Evolutionary conservation across 2,797 vertebrate genomes (phyloP), one percentile per base, ranked within the genome.

Genomic region (Ctenochaetus hawaiiensis): DNA sequence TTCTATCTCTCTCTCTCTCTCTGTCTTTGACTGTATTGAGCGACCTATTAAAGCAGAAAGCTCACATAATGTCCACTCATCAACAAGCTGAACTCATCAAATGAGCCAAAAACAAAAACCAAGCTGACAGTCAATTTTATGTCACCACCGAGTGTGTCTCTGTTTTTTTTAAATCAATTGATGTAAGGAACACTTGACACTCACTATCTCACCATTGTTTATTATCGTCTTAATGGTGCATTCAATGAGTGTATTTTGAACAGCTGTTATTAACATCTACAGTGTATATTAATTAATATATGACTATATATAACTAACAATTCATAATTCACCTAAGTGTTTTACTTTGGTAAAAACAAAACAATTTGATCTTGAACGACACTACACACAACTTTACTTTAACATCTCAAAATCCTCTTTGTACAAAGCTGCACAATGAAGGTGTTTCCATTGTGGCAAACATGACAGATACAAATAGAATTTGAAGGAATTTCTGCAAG

Each of bases 21-120:
- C 47, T 56, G 41, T 64, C 71, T 64, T 10, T 20, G 52, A 47
- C 22, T 16, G 11, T 68, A 87, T 92, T 51, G 90, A 92, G 67
- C 39, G 41, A 87, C 45, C 89, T 81, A 84, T 89, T 85, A 90
- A 85, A 91, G 85, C 87, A 72, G 71, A 86, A 70, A 80, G 80
- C 68, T 84, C 78, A 74, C 47, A 86, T 91, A 71, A 84, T 78
- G 87, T 79, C 80, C 67, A 70, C 87, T 83, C 81, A 70, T 92
- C 83, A 86, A 68, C 57, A 74, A 58, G 73, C 26, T 53, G 65
- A 52, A 7, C 75, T 87, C 78, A 81, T 85, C 83, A 88, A 64
- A 77, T 39, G 43, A 74, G 48, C 54, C 72, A 6, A 1, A 20
- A 60, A 66, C 71, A 64, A 62, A 71, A 57, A 62, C 43, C 17